Evolutionary conservation across 2,113 vertebrate species (phyloP).

Genomic region (Crotalus helleri): DNA sequence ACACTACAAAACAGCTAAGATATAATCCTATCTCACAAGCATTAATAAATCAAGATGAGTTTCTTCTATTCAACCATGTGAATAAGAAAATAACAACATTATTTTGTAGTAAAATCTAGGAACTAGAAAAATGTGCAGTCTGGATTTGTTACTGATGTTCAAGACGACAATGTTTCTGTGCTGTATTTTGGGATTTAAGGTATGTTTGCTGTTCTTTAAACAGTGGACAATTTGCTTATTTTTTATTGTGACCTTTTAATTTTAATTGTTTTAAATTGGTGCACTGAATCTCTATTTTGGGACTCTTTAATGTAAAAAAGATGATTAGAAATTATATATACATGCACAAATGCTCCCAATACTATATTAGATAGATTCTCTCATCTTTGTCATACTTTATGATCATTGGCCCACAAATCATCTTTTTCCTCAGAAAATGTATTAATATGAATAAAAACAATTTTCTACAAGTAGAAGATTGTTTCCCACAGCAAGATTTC

Average conservation of each 20-base stretch:
- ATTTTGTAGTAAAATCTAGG: neutral
- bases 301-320: neutral
- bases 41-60: neutral
- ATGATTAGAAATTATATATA: neutral
- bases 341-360: neutral
- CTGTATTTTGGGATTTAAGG: neutral
- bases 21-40: neutral
- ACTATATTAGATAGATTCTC: neutral
- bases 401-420: neutral
- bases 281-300: neutral
- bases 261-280: neutral
- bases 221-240: neutral
- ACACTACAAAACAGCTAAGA: neutral
- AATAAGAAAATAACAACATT: neutral
- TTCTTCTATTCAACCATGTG: neutral
- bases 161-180: neutral
- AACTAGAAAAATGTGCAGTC: neutral
- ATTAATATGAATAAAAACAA: neutral
- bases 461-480: neutral
- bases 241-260: neutral
- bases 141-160: neutral
- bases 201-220: neutral
- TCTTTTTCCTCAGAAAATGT: neutral
- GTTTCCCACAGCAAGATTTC: neutral
- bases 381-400: neutral